phyloP scores from a whole-genome alignment of 1,140 invertebrate species.

The Cepaea nemoralis region DNA sequence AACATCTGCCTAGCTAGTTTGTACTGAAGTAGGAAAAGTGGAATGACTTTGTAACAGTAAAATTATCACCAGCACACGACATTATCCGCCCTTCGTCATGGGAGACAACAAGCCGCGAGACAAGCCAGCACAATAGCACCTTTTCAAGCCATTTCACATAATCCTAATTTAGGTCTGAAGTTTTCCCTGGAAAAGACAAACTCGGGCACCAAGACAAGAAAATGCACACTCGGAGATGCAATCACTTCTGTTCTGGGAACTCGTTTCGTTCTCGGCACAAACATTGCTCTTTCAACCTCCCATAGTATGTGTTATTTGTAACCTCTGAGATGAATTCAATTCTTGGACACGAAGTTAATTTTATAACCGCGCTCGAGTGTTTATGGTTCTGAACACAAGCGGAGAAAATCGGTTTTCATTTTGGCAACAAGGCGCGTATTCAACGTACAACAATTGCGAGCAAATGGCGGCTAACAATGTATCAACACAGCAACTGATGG shows the following conservation, averaged over 20 bases:
- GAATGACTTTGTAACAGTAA: conserved; percentile 18
- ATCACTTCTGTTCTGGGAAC: background rate
- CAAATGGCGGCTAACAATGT: conserved; percentile 11
- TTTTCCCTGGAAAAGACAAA: background rate
- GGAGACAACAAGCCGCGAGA: background rate
- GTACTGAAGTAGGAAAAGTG: background rate
- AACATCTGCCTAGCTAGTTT: conserved; percentile 23
- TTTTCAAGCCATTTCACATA: background rate
- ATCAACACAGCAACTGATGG: background rate
- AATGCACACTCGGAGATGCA: conserved; percentile 10
- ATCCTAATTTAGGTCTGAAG: conserved; percentile 26
- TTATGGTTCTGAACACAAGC: conserved; percentile 13
- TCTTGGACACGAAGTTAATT: conserved; percentile 19
- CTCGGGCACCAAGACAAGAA: background rate
- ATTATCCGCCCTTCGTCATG: background rate
- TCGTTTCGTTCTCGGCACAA: background rate
- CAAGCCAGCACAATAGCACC: background rate
- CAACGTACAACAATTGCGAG: background rate
- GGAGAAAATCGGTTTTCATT: background rate
- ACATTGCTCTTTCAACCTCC: background rate
- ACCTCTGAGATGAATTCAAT: background rate
- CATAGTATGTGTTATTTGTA: background rate
- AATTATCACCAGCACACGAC: background rate
- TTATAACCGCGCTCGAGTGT: conserved; percentile 17
- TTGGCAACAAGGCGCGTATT: background rate